phyloP scores from a whole-genome alignment of 2,797 vertebrate genomes.

The Acipenser ruthenus region DNA sequence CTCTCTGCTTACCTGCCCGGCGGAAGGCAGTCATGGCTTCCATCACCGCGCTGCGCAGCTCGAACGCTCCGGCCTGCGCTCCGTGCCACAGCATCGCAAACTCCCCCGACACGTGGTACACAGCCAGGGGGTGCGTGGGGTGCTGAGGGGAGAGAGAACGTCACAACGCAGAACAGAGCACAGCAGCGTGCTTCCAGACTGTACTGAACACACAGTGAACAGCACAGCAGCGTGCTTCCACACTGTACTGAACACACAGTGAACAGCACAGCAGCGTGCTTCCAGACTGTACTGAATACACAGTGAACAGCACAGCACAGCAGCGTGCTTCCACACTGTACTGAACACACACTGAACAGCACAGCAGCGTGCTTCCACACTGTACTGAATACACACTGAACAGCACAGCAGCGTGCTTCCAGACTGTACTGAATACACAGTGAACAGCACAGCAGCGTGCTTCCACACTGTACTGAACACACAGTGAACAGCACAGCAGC shows the following conservation, averaged over 20 bases:
- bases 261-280: neutral
- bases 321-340: too few relatives aligned
- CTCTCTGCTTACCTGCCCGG: slow-evolving; percentile 71
- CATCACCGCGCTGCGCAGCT: slow-evolving; percentile 74
- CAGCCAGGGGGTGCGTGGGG: slow-evolving; percentile 75
- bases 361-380: too few relatives aligned
- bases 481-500: too few relatives aligned
- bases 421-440: too few relatives aligned
- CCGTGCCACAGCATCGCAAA: slow-evolving; percentile 96
- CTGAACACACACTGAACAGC: too few relatives aligned
- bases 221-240: neutral
- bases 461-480: too few relatives aligned
- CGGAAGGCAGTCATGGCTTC: slow-evolving; percentile 85
- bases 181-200: neutral
- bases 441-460: too few relatives aligned
- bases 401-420: too few relatives aligned
- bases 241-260: neutral
- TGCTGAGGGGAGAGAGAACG: slow-evolving; percentile 52
- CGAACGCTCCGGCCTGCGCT: slow-evolving; percentile 81
- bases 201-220: neutral
- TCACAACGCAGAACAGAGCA: neutral
- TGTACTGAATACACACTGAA: too few relatives aligned
- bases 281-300: neutral
- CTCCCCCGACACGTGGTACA: slow-evolving; percentile 95
- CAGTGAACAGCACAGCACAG: too few relatives aligned